Conservation (phyloP, 2,113 vertebrate species). For the Diadophis punctatus region DNA sequence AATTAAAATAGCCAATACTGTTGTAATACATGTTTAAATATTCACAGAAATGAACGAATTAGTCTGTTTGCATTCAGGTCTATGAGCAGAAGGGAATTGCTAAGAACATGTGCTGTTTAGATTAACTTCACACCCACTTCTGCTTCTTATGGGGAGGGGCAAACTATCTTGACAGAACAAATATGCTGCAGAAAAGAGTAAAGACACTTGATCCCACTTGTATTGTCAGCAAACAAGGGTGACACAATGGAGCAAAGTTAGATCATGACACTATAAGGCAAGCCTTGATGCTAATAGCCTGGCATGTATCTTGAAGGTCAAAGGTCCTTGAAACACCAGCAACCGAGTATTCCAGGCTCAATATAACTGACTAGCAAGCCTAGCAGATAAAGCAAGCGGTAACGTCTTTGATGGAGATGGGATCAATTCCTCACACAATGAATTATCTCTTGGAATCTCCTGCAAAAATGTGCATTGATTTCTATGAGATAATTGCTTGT, state of each 20-base stretch:
- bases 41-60: background rate
- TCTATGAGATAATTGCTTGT: background rate
- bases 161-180: background rate
- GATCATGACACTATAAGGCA: background rate
- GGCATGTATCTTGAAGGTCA: background rate
- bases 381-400: background rate
- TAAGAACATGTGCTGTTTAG: background rate
- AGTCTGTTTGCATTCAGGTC: background rate
- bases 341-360: background rate
- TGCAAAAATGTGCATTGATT: background rate
- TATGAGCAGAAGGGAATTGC: background rate
- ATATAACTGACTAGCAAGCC: background rate
- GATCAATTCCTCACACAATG: background rate
- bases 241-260: constrained; percentile 3
- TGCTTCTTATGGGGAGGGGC: background rate
- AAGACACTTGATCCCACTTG: background rate
- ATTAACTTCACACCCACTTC: background rate
- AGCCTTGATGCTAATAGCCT: background rate
- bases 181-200: constrained; percentile 8
- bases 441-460: background rate
- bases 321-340: background rate
- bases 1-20: background rate
- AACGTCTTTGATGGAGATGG: background rate
- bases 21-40: background rate
- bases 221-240: background rate